phyloP scores from a whole-genome alignment of 2,888 invertebrate genomes.

The Tachystola acroxantha region DNA sequence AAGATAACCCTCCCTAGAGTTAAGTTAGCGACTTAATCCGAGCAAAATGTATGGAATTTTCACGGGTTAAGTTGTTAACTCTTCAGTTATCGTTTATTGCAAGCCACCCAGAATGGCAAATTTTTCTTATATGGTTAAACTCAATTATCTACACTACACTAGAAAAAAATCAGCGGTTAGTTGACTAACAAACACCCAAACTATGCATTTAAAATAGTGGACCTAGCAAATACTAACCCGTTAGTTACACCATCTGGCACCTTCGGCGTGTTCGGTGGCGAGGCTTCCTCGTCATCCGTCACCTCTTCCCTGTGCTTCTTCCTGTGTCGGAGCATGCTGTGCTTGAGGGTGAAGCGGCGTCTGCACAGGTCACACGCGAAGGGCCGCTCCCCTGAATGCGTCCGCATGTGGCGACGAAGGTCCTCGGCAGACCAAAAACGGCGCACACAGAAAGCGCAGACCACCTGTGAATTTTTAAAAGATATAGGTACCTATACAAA shows the following conservation, averaged over 20 bases:
- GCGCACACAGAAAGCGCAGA: conserved; percentile 94
- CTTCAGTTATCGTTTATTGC: no score
- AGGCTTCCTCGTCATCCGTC: conserved; percentile 75
- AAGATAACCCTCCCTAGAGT: no score
- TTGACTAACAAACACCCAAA: no score
- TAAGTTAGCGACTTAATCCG: no score
- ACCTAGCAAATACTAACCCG: no score
- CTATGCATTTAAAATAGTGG: no score
- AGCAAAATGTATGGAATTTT: no score
- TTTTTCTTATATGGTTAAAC: no score
- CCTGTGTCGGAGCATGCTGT: conserved; percentile 95
- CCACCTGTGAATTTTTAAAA: conserved; percentile 78
- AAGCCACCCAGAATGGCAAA: no score
- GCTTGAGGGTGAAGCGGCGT: conserved; percentile 93
- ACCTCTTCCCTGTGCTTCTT: conserved; percentile 87
- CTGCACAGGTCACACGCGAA: conserved; percentile 94
- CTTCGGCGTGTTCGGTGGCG: conserved; percentile 61
- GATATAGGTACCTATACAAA: background rate
- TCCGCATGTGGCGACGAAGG: conserved; percentile 94
- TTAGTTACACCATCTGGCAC: conserved; percentile 57
- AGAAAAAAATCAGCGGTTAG: no score
- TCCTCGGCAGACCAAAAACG: conserved; percentile 98
- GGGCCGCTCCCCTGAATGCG: conserved; percentile 94
- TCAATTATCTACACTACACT: no score
- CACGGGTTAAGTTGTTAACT: no score